Evolutionary conservation across 2,113 vertebrate genomes (phyloP).

Genomic region (Benitochromis conjunctus): DNA sequence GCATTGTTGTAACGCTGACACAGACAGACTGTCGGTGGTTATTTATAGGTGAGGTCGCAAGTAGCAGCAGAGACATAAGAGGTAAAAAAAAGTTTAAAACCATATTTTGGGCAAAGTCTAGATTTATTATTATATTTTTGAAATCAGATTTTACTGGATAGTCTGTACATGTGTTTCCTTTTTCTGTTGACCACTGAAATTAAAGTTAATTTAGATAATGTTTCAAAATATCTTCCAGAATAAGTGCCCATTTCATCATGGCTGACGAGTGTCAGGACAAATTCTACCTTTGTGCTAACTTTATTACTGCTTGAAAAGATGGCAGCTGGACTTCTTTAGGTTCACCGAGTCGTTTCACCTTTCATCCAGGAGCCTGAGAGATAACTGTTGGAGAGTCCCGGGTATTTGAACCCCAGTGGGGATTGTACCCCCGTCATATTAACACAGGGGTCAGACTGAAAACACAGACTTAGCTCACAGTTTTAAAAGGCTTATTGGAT

Average conservation of each 20-base stretch:
- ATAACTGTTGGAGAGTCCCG: neutral
- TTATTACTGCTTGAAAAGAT: neutral
- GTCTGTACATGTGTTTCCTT: neutral
- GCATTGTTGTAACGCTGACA: neutral
- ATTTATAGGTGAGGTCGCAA: neutral
- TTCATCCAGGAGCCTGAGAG: neutral
- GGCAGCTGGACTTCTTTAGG: neutral
- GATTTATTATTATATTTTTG: neutral
- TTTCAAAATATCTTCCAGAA: neutral
- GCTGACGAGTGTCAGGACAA: neutral
- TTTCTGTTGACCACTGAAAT: neutral
- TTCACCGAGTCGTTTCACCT: neutral
- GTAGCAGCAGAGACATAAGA: neutral
- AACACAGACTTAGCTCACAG: neutral
- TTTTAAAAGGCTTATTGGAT: neutral
- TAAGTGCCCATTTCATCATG: neutral
- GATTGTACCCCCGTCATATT: neutral
- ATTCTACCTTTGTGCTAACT: neutral
- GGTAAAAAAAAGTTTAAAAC: neutral
- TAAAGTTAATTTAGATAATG: neutral
- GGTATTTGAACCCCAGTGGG: neutral
- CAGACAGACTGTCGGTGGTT: neutral
- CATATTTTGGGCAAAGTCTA: neutral
- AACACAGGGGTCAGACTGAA: neutral
- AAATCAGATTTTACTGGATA: neutral